Evolutionary conservation across 2,113 vertebrate species (phyloP).

Genomic region (Psittacara wagleri): DNA sequence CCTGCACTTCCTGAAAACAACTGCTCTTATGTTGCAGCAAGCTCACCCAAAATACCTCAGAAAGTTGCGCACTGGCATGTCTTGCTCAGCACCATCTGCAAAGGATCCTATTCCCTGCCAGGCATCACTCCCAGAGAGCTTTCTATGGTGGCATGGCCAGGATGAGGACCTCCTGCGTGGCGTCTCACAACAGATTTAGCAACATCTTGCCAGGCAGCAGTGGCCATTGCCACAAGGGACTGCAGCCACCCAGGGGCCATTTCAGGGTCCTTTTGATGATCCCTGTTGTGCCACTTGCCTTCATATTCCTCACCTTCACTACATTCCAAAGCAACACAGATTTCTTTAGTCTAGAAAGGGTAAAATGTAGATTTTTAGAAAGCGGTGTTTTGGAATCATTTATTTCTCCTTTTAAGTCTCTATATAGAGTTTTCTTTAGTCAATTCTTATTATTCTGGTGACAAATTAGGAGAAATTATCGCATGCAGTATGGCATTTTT

Average conservation of each 20-base stretch:
- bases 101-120: neutral
- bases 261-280: neutral
- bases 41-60: neutral
- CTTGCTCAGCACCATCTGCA: neutral
- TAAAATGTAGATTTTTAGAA: neutral
- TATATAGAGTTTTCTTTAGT: neutral
- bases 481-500: neutral
- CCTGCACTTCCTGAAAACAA: neutral
- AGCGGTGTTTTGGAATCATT: neutral
- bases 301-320: rapidly evolving
- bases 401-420: neutral
- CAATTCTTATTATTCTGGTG: neutral
- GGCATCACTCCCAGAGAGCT: neutral
- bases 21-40: neutral
- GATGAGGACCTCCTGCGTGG: neutral
- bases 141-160: rapidly evolving
- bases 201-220: neutral
- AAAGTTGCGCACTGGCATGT: neutral
- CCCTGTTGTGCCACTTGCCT: neutral
- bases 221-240: neutral
- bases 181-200: neutral
- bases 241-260: neutral
- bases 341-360: neutral
- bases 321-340: neutral
- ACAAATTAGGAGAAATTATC: neutral